Conservation (phyloP, 2,888 invertebrate genomes). For the Coremacera marginata region DNA sequence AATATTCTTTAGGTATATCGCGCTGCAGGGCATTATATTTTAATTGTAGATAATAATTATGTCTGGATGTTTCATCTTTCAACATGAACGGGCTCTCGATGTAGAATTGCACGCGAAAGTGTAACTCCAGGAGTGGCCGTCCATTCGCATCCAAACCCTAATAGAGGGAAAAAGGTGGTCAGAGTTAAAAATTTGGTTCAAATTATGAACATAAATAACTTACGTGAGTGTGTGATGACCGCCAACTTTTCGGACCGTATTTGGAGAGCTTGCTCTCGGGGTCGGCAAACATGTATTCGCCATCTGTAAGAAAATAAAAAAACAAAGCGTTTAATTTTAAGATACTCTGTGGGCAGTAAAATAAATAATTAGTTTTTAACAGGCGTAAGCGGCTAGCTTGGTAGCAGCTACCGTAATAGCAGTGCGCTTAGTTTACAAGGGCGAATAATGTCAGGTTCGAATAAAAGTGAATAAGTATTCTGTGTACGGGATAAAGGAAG, state of each 20-base stretch:
- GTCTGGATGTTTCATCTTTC: conserved; percentile 91
- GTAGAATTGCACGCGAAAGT: conserved; percentile 93
- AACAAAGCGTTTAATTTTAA: neutral
- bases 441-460: no score
- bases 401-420: no score
- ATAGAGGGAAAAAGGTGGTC: conserved; percentile 29
- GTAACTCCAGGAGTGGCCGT: conserved; percentile 87
- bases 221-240: conserved; percentile 91
- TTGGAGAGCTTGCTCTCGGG: conserved; percentile 95
- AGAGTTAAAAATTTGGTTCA: neutral
- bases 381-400: no score
- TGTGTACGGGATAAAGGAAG: no score
- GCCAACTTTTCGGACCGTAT: conserved; percentile 97
- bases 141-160: conserved; percentile 92
- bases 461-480: no score
- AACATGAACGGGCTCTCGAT: conserved; percentile 91
- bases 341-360: no score
- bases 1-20: conserved; percentile 72
- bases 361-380: no score
- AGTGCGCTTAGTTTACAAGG: no score
- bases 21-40: conserved; percentile 86
- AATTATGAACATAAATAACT: conserved; percentile 65
- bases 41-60: conserved; percentile 95
- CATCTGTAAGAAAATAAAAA: conserved; percentile 77
- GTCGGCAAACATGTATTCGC: conserved; percentile 95